Evolutionary conservation across 2,797 vertebrate genomes (phyloP).

Genomic region (Allobates femoralis): DNA sequence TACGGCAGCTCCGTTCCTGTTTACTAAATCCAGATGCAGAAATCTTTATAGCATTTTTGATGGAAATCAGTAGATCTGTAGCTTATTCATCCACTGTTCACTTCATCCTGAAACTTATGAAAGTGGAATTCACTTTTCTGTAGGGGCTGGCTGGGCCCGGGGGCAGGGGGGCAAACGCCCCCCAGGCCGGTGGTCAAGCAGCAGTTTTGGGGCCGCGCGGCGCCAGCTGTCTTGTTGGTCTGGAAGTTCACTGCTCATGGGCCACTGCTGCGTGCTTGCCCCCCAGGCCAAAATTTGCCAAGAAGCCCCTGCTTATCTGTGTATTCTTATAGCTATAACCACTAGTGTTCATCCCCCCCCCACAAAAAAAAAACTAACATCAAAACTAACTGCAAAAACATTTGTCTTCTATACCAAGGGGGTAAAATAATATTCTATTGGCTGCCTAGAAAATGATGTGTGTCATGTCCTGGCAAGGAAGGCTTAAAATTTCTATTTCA

Average conservation of each 20-base stretch:
- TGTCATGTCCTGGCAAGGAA: conserved; percentile 73
- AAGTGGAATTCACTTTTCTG: not conserved
- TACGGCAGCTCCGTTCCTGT: too few relatives aligned
- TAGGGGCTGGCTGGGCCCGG: too few relatives aligned
- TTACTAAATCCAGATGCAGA: too few relatives aligned
- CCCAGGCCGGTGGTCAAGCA: too few relatives aligned
- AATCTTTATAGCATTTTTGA: too few relatives aligned
- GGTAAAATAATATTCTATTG: conserved; percentile 68
- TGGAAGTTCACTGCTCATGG: too few relatives aligned
- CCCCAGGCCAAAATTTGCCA: too few relatives aligned
- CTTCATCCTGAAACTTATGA: not conserved
- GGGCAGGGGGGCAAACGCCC: too few relatives aligned
- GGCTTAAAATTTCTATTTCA: conserved; percentile 72
- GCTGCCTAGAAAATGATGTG: conserved; percentile 74
- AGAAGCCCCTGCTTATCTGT: not conserved
- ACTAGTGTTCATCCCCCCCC: not conserved
- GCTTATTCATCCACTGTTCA: not conserved
- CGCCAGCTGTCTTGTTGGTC: too few relatives aligned
- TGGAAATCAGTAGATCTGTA: too few relatives aligned
- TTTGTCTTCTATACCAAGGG: conserved; percentile 33
- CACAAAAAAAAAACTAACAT: conserved; percentile 4
- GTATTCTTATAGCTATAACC: conserved; percentile 8
- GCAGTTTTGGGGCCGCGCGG: too few relatives aligned
- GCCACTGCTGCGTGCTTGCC: too few relatives aligned
- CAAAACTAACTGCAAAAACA: conserved; percentile 1